phyloP scores from a whole-genome alignment of 2,797 vertebrate species.

The Toxotes lorentzi region DNA sequence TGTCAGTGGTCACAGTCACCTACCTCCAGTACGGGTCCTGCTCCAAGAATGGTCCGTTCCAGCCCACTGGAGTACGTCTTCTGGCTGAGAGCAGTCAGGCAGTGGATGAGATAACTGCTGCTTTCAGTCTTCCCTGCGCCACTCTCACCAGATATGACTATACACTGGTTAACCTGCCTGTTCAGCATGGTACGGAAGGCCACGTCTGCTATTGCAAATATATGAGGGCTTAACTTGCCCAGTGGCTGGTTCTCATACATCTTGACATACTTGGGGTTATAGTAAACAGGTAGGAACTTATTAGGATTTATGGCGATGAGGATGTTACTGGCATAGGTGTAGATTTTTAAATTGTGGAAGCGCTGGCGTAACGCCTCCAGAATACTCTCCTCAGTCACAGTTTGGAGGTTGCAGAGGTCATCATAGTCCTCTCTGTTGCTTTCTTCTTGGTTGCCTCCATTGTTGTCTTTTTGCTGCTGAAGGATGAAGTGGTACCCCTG shows the following conservation, averaged over 20 bases:
- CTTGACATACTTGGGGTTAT: constrained; percentile 97
- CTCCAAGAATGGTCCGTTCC: constrained; percentile 94
- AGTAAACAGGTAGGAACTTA: constrained; percentile 95
- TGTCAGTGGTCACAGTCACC: constrained; percentile 32
- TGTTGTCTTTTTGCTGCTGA: constrained; percentile 69
- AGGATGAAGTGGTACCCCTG: constrained; percentile 93
- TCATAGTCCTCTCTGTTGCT: constrained; percentile 83
- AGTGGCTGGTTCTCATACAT: constrained; percentile 95
- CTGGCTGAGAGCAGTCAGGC: constrained; percentile 94
- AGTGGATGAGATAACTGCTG: constrained; percentile 97
- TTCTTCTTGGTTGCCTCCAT: constrained; percentile 63
- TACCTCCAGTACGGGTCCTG: constrained; percentile 96
- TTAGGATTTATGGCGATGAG: constrained; percentile 96
- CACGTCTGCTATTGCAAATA: constrained; percentile 93
- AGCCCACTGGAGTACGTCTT: constrained; percentile 91
- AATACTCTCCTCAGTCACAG: constrained; percentile 87
- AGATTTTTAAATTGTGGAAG: constrained; percentile 92
- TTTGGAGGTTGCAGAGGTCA: constrained; percentile 91
- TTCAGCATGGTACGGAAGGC: constrained; percentile 92
- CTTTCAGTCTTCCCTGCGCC: constrained; percentile 97
- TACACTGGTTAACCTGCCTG: constrained; percentile 90
- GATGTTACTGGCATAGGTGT: constrained; percentile 93
- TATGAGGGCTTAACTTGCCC: constrained; percentile 93
- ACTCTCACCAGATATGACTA: constrained; percentile 94
- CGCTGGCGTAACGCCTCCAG: constrained; percentile 88